These are phyloP conservation scores for Caenorhabditis sp. DNA, from an alignment of 2,888 invertebrate genomes.

Conservation along the genomic window DNA sequence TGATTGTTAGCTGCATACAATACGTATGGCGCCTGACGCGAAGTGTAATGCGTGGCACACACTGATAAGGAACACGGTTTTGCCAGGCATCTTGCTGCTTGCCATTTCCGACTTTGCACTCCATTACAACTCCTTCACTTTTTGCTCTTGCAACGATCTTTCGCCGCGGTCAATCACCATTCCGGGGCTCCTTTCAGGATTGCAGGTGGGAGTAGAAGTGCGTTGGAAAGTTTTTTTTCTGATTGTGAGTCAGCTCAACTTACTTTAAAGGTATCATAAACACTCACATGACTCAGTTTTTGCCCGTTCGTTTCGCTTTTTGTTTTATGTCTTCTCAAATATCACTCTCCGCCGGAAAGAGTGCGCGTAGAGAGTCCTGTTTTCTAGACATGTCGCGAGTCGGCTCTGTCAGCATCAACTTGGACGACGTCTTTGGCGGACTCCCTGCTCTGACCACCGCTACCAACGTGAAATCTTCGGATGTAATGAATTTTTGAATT, in stretches of 20 bases:
- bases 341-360: conserved; percentile 7
- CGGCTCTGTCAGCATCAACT: conserved; percentile 58
- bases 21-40: conserved; percentile 52
- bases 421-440: conserved; percentile 63
- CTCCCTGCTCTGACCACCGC: conserved; percentile 37
- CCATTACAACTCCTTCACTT: conserved; percentile 24
- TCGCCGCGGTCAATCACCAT: conserved; percentile 49
- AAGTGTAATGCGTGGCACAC: conserved; percentile 51
- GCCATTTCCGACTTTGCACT: conserved; percentile 39
- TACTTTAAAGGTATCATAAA: conserved; percentile 27
- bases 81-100: conserved; percentile 18
- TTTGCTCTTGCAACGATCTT: conserved; percentile 43
- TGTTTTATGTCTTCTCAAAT: neutral
- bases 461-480: conserved; percentile 28
- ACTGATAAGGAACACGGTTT: conserved; percentile 44
- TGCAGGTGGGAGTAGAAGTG: conserved; percentile 7
- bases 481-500: conserved; percentile 9
- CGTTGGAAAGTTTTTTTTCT: neutral
- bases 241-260: conserved; percentile 21
- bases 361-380: neutral
- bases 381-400: conserved; percentile 52
- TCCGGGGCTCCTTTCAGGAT: neutral
- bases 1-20: conserved; percentile 50
- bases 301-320: conserved; percentile 2
- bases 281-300: conserved; percentile 27